Percentiles rank a stretch among this genome's conserved stretches.
These are phyloP conservation scores for Halocynthia roretzi DNA, from an alignment of 23 tunicate species.

Conservation along the genomic window DNA sequence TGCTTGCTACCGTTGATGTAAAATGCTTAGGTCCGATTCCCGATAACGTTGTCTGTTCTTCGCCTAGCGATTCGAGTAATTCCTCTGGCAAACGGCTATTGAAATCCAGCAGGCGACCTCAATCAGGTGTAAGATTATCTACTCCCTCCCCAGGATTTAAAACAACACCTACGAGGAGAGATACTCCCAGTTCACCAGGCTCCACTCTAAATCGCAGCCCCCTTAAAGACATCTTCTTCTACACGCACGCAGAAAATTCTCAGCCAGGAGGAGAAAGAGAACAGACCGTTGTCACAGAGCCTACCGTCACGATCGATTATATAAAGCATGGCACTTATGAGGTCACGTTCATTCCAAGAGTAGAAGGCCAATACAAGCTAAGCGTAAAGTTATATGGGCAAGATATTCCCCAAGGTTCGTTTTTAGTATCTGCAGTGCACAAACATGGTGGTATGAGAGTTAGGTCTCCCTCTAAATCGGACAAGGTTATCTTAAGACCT, in stretches of 20 bases:
- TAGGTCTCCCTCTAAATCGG: neutral
- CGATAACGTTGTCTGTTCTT: neutral
- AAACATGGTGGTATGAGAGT: neutral
- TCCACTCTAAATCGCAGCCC: conserved; percentile 10
- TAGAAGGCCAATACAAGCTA: conserved; percentile 10
- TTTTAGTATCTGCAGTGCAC: conserved; percentile 9
- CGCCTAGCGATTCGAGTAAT: too few relatives aligned
- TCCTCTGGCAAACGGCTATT: neutral
- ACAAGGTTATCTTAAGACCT: conserved; percentile 14
- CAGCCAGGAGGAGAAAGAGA: neutral
- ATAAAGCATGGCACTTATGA: conserved; percentile 27
- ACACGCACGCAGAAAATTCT: neutral
- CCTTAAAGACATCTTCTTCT: conserved; percentile 7
- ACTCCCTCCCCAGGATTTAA: conserved; percentile 3
- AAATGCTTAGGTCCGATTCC: conserved; percentile 8
- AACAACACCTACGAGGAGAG: neutral
- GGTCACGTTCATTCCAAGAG: conserved; percentile 17
- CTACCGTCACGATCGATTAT: conserved; percentile 13
- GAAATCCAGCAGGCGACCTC: conserved; percentile 1
- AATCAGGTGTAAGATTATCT: neutral
- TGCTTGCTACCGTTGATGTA: neutral
- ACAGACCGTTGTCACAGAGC: neutral
- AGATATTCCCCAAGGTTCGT: conserved; percentile 19
- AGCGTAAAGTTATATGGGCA: conserved; percentile 17
- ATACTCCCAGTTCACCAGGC: conserved; percentile 1